Conservation (phyloP, 2,888 invertebrate genomes). For the Abrostola triplasia region DNA sequence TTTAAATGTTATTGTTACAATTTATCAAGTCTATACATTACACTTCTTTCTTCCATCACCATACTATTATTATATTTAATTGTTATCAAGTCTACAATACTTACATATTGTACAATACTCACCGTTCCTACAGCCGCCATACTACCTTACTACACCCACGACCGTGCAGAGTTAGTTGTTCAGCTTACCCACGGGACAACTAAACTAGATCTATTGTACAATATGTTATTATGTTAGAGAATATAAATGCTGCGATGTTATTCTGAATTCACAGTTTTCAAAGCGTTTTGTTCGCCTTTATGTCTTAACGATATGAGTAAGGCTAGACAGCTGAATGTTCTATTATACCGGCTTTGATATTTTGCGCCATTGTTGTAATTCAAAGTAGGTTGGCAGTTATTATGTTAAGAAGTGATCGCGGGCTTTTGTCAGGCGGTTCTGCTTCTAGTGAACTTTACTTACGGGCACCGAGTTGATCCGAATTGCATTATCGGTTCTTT, state of each 20-base stretch:
- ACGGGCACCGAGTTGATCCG: too few relatives aligned
- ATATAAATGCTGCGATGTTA: conserved; percentile 36
- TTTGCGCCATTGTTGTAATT: conserved; percentile 26
- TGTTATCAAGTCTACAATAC: too few relatives aligned
- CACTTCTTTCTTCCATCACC: too few relatives aligned
- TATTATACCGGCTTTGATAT: conserved; percentile 19
- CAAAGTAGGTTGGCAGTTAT: conserved; percentile 4
- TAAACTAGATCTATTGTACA: background rate
- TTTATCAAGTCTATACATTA: too few relatives aligned
- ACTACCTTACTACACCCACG: background rate
- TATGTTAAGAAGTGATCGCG: conserved; percentile 14
- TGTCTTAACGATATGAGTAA: conserved; percentile 22
- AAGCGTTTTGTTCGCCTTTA: conserved; percentile 21
- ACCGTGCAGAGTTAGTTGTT: too few relatives aligned
- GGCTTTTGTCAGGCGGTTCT: background rate
- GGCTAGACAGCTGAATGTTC: conserved; percentile 31
- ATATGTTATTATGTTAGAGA: background rate
- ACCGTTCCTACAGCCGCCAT: background rate
- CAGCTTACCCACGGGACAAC: background rate
- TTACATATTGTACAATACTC: too few relatives aligned
- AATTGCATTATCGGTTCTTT: too few relatives aligned
- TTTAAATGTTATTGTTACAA: too few relatives aligned
- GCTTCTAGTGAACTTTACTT: background rate
- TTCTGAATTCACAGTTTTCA: conserved; percentile 26
- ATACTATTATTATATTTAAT: too few relatives aligned